A percentile compares a stretch with the other conserved stretches of the same genome.
Evolutionary conservation across 2,888 invertebrate species (phyloP).

Genomic region (Creontiades dilutus): DNA sequence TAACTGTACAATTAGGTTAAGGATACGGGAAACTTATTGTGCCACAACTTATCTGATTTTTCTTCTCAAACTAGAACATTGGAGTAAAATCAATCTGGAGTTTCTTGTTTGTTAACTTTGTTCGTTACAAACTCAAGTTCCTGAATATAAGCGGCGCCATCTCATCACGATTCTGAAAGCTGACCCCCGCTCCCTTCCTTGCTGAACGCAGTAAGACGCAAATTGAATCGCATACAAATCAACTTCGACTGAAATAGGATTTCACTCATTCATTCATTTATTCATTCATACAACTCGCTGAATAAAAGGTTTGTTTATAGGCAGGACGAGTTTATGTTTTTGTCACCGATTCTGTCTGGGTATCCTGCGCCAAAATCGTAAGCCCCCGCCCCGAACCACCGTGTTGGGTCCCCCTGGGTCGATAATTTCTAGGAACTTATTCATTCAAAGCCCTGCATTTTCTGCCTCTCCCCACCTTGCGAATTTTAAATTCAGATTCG

Average conservation of each 20-base stretch:
- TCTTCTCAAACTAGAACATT: too few species aligned
- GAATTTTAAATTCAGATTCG: constrained; percentile 32
- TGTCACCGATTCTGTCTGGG: background rate
- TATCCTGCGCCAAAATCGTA: background rate
- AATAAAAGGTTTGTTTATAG: background rate
- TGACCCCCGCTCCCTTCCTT: background rate
- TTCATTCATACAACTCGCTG: constrained; percentile 21
- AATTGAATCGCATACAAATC: background rate
- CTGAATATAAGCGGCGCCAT: too few species aligned
- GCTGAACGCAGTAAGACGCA: background rate
- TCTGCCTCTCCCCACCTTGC: background rate
- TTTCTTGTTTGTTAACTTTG: too few species aligned
- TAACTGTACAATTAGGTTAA: too few species aligned
- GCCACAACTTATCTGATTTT: too few species aligned
- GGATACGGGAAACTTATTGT: too few species aligned
- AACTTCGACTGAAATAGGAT: too few species aligned
- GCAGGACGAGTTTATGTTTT: background rate
- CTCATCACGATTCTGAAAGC: too few species aligned
- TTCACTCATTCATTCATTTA: background rate
- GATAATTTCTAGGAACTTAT: background rate
- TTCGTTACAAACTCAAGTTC: too few species aligned
- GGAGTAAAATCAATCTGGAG: too few species aligned
- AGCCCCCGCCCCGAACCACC: background rate
- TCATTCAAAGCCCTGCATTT: constrained; percentile 1
- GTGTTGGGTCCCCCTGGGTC: background rate